These are phyloP conservation scores for Archegozetes longisetosus DNA, from an alignment of 1,140 invertebrate species.

Conservation along the genomic window DNA sequence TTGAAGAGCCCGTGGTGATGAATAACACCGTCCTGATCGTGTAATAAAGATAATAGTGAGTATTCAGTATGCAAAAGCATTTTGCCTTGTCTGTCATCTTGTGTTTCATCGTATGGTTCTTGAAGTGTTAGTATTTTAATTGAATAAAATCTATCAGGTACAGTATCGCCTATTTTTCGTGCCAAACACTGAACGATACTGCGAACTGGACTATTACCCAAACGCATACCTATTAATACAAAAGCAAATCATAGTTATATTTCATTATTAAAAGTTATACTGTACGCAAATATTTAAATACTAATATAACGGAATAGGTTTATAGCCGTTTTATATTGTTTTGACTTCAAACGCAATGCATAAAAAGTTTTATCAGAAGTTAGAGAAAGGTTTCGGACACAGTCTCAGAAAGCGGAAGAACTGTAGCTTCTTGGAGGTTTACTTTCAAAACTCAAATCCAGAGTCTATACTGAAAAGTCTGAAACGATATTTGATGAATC, in stretches of 20 bases:
- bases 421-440: no score
- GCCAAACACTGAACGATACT: conserved; percentile 53
- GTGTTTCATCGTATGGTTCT: conserved; percentile 43
- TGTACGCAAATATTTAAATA: no score
- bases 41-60: conserved; percentile 50
- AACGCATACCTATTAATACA: background rate
- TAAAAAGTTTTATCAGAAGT: no score
- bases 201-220: background rate
- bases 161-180: conserved; percentile 25
- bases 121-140: conserved; percentile 35
- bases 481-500: no score
- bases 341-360: no score
- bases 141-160: conserved; percentile 2
- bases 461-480: no score
- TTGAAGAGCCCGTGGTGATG: conserved; percentile 65
- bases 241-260: background rate
- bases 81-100: conserved; percentile 62
- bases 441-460: no score
- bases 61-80: conserved; percentile 66
- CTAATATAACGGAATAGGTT: no score
- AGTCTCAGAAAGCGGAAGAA: no score
- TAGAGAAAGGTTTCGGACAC: no score
- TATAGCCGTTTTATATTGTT: no score
- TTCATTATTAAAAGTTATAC: background rate
- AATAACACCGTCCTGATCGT: conserved; percentile 52